Conservation (phyloP, 2,797 vertebrate genomes). For the Typhlichthys eigenmanni region DNA sequence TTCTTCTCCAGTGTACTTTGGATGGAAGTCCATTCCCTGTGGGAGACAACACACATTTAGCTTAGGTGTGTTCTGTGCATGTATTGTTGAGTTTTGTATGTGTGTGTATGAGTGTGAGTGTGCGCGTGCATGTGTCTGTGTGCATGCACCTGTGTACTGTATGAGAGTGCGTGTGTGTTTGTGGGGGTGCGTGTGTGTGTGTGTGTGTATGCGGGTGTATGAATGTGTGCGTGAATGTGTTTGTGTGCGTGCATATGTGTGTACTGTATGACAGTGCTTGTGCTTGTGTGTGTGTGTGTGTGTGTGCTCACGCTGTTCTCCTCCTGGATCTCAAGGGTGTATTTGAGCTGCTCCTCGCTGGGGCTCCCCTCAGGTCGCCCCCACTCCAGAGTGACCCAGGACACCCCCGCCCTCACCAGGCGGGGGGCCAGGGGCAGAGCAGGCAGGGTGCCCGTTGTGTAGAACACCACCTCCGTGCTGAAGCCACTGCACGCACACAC, state of each 20-base stretch:
- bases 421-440: constrained; percentile 89
- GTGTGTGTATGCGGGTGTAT: too few species aligned
- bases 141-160: constrained; percentile 31
- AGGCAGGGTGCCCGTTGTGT: constrained; percentile 93
- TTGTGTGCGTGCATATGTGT: not conserved
- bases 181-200: constrained; percentile 1
- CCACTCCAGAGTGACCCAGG: constrained; percentile 95
- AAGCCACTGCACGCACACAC: constrained; percentile 79
- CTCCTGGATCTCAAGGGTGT: constrained; percentile 96
- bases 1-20: constrained; percentile 97
- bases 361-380: constrained; percentile 88
- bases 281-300: not conserved
- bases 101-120: not conserved
- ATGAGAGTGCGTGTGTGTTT: not conserved
- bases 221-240: too few species aligned
- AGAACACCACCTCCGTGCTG: constrained; percentile 92
- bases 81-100: not conserved
- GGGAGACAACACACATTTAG: constrained; percentile 17
- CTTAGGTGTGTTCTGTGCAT: not conserved
- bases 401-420: constrained; percentile 89
- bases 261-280: not conserved
- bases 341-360: constrained; percentile 89
- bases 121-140: not conserved
- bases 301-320: constrained; percentile 84
- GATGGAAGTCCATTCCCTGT: constrained; percentile 94